Evolutionary conservation across 35 echinoderm and acorn worm species (phyloP).

Genomic region (Apostichopus japonicus): DNA sequence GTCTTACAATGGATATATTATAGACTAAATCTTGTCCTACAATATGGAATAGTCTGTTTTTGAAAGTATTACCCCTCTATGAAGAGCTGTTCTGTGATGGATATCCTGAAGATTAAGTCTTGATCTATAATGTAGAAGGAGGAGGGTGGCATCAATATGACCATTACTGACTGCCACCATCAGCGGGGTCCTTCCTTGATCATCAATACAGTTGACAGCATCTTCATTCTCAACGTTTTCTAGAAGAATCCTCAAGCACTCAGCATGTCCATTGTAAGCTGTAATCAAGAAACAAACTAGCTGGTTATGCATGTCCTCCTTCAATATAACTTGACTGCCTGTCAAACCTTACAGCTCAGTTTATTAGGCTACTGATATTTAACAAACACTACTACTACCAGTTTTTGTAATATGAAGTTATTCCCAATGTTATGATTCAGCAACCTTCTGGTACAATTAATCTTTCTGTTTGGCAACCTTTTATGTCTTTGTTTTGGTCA

Average conservation of each 20-base stretch:
- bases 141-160: conserved; percentile 92
- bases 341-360: too few species aligned
- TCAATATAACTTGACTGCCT: too few species aligned
- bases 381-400: too few species aligned
- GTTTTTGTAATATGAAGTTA: too few species aligned
- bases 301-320: neutral
- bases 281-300: neutral
- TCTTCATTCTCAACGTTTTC: conserved; percentile 88
- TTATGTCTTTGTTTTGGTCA: too few species aligned
- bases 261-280: conserved; percentile 98
- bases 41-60: neutral
- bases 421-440: too few species aligned
- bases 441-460: too few species aligned
- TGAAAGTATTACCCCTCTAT: conserved; percentile 80
- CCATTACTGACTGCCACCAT: conserved; percentile 99
- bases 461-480: too few species aligned
- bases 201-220: conserved; percentile 85
- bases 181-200: conserved; percentile 86
- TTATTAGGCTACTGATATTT: too few species aligned
- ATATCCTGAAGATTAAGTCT: conserved; percentile 83
- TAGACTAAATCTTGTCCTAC: neutral
- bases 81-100: conserved; percentile 83
- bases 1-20: neutral
- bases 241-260: conserved; percentile 89
- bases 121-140: conserved; percentile 83